phyloP scores from a whole-genome alignment of 2,797 vertebrate genomes.

The Morus bassanus region DNA sequence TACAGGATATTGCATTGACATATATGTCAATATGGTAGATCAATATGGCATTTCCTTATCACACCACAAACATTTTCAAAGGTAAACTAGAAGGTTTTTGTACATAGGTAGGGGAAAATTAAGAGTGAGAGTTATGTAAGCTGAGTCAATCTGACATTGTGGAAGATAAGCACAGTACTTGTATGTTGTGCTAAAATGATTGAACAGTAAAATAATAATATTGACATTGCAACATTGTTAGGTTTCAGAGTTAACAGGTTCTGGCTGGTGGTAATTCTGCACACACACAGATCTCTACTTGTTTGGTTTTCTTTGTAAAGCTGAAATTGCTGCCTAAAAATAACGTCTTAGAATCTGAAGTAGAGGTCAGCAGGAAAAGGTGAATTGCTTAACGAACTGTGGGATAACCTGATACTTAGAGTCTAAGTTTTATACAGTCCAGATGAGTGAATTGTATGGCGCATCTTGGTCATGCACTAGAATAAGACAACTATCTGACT shows the following conservation, averaged over 20 bases:
- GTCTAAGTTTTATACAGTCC: background rate
- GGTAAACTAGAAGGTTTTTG: background rate
- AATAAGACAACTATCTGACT: background rate
- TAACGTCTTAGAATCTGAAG: background rate
- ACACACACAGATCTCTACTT: background rate
- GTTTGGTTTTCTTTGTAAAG: background rate
- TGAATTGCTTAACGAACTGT: background rate
- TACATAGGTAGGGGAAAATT: background rate
- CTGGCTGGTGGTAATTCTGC: background rate
- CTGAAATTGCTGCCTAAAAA: background rate
- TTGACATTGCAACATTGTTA: background rate
- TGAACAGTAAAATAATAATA: background rate
- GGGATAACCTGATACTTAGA: background rate
- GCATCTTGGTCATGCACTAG: background rate
- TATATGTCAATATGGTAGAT: slow-evolving; percentile 6
- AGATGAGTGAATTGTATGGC: background rate
- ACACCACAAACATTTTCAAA: background rate
- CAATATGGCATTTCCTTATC: slow-evolving; percentile 34
- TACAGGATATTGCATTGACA: background rate
- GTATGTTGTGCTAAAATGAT: background rate
- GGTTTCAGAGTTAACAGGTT: background rate
- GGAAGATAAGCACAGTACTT: background rate
- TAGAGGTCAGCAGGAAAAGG: background rate
- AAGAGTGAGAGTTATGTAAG: background rate
- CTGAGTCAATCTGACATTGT: background rate